Evolutionary conservation across 2,888 invertebrate species (phyloP).

Genomic region (Invenusta paracnida): DNA sequence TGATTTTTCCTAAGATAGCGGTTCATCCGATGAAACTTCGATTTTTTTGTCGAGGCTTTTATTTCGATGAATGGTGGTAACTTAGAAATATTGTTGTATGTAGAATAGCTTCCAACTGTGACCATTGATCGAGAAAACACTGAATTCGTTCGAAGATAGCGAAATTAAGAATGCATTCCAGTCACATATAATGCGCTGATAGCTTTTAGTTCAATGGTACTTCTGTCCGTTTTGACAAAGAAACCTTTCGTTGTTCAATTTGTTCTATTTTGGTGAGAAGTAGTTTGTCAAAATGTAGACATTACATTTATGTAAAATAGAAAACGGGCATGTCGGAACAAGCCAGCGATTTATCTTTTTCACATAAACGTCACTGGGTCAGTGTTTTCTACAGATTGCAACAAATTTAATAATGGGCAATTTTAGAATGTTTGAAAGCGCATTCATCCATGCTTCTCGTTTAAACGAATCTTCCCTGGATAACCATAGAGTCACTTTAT

Average conservation of each 20-base stretch:
- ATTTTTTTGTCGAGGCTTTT: not conserved
- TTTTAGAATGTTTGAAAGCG: not conserved
- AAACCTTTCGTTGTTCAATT: not conserved
- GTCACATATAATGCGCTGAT: not conserved
- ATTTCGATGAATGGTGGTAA: not conserved
- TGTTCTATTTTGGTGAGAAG: not conserved
- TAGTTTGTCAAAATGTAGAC: not conserved
- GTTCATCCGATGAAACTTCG: not conserved
- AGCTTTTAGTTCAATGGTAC: not conserved
- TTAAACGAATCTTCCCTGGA: not conserved
- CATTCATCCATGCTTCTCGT: not conserved
- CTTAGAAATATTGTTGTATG: not conserved
- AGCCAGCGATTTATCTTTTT: not conserved
- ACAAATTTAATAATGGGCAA: not conserved
- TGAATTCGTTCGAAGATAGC: not conserved
- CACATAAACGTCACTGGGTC: not conserved
- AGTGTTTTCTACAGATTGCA: not conserved
- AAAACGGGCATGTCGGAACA: not conserved
- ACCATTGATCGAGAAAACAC: not conserved
- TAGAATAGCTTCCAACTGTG: constrained; percentile 1
- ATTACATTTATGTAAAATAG: not conserved
- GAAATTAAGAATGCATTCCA: not conserved
- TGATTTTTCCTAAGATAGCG: not conserved
- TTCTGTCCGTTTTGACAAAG: not conserved
- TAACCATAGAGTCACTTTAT: not conserved